Evolutionary conservation across 2,888 invertebrate genomes (phyloP).

Genomic region (Geotrupes spiniger): DNA sequence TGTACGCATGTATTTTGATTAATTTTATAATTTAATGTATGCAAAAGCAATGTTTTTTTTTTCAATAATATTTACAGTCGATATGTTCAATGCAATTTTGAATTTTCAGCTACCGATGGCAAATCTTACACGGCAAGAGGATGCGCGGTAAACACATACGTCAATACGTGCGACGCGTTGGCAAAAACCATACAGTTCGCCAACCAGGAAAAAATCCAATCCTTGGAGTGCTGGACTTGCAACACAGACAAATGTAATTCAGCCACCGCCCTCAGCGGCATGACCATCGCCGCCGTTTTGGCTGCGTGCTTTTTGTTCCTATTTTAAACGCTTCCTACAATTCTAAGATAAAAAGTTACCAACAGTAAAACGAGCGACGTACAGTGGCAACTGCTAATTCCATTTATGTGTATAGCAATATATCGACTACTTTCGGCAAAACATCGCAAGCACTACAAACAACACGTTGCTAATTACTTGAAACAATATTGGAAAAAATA

Average conservation of each 20-base stretch:
- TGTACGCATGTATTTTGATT: too few species aligned
- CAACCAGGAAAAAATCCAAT: constrained; percentile 26
- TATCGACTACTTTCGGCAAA: too few species aligned
- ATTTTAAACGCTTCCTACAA: constrained; percentile 31
- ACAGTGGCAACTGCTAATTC: too few species aligned
- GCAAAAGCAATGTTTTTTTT: neutral
- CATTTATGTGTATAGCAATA: too few species aligned
- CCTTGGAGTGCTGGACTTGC: constrained; percentile 38
- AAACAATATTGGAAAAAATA: too few species aligned
- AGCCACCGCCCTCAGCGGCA: constrained; percentile 31
- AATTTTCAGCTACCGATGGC: constrained; percentile 38
- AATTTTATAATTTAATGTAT: too few species aligned
- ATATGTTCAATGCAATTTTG: too few species aligned
- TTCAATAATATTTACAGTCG: constrained; percentile 1
- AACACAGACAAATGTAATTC: constrained; percentile 44
- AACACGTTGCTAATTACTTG: too few species aligned
- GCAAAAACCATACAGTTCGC: constrained; percentile 35
- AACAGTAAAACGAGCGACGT: too few species aligned
- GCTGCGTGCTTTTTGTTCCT: constrained; percentile 38
- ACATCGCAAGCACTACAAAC: too few species aligned
- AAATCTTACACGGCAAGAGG: constrained; percentile 38
- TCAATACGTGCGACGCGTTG: constrained; percentile 36
- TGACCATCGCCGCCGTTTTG: constrained; percentile 35
- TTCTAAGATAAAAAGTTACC: too few species aligned
- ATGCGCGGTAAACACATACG: constrained; percentile 35